Conservation (phyloP, 2,797 vertebrate species). For the Alauda arvensis region DNA sequence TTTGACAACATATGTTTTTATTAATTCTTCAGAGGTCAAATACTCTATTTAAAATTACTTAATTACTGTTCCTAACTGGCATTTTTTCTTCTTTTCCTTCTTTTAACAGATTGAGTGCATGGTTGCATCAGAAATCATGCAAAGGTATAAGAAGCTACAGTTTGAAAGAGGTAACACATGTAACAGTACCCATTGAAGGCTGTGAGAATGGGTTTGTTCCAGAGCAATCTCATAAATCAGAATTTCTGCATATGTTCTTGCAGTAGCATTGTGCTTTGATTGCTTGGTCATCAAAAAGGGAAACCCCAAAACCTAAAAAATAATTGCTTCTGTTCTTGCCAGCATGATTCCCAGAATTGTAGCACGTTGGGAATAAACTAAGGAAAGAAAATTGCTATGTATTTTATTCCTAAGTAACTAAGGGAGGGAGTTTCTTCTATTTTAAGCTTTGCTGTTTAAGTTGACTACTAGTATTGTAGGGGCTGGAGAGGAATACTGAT, state of each 20-base stretch:
- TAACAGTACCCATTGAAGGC: background rate
- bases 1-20: background rate
- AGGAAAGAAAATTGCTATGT: constrained; percentile 15
- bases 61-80: background rate
- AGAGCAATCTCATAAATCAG: background rate
- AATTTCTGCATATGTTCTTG: background rate
- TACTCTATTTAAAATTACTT: background rate
- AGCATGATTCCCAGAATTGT: background rate
- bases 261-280: background rate
- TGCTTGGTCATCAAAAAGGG: background rate
- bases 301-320: background rate
- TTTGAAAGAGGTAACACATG: constrained; percentile 89
- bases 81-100: background rate
- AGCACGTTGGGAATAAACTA: background rate
- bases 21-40: background rate
- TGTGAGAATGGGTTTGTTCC: background rate
- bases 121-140: constrained; percentile 95
- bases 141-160: constrained; percentile 93
- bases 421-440: background rate
- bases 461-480: background rate
- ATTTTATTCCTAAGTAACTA: background rate
- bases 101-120: constrained; percentile 91
- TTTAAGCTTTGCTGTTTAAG: background rate
- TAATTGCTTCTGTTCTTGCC: background rate
- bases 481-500: background rate